These are phyloP conservation scores for Pteruthius melanotis DNA, from an alignment of 2,113 vertebrate genomes.

Conservation along the genomic window DNA sequence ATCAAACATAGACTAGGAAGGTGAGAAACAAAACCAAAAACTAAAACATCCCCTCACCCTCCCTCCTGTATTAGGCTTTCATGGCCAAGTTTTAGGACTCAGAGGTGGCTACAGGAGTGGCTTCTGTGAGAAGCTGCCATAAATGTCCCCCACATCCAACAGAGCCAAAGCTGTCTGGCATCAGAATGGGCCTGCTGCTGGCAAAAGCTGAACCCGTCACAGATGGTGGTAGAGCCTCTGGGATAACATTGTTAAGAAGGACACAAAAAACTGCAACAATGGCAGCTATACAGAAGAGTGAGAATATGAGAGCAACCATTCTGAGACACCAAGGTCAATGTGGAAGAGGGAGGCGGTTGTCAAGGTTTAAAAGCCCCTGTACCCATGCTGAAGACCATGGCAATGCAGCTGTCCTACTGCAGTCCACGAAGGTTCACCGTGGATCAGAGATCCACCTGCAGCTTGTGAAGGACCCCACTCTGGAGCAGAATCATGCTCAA, in stretches of 20 bases:
- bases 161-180: not conserved
- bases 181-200: not conserved
- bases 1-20: not conserved
- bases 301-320: not conserved
- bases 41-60: rapidly evolving
- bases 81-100: not conserved
- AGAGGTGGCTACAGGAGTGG: no score
- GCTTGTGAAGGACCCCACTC: not conserved
- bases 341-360: not conserved
- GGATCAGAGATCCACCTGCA: not conserved
- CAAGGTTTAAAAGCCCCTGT: not conserved
- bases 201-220: not conserved
- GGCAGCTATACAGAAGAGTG: not conserved
- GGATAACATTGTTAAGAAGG: no score
- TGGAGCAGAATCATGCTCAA: not conserved
- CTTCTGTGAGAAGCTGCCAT: not conserved
- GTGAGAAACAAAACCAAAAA: not conserved
- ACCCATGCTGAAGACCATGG: rapidly evolving
- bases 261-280: not conserved
- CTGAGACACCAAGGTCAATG: not conserved
- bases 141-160: not conserved
- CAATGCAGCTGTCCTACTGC: not conserved
- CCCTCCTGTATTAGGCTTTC: not conserved
- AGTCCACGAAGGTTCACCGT: not conserved
- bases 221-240: not conserved